phyloP scores from a whole-genome alignment of 2,113 vertebrate species.

The Sapayoa aenigma region DNA sequence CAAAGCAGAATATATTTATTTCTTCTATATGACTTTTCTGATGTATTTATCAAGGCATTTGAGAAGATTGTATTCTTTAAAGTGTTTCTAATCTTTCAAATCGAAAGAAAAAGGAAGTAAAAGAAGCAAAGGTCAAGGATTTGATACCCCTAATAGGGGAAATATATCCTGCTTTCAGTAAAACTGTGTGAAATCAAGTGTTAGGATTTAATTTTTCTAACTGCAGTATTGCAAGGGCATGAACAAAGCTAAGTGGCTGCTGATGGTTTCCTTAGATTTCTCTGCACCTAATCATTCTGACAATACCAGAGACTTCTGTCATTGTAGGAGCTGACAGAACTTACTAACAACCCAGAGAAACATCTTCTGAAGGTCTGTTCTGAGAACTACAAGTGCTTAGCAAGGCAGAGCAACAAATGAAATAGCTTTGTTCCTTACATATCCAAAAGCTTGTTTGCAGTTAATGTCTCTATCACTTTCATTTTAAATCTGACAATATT shows the following conservation, averaged over 20 bases:
- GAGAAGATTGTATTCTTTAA: conserved; percentile 30
- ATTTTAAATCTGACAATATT: background rate
- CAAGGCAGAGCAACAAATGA: background rate
- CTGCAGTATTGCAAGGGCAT: background rate
- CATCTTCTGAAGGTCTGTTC: conserved; percentile 30
- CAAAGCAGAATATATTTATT: conserved; percentile 39
- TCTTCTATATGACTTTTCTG: conserved; percentile 23
- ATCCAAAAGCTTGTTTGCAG: background rate
- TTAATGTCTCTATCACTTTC: background rate
- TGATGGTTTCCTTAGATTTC: conserved; percentile 60
- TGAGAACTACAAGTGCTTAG: conserved; percentile 53
- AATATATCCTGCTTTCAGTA: conserved; percentile 32
- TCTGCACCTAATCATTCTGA: conserved; percentile 43
- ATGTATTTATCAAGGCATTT: conserved; percentile 45
- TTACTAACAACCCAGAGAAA: conserved; percentile 57
- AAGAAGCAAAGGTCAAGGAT: conserved; percentile 65
- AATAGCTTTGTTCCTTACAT: background rate
- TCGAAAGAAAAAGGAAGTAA: conserved; percentile 54
- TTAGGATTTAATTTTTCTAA: conserved; percentile 49
- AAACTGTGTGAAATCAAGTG: conserved; percentile 65
- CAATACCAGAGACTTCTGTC: conserved; percentile 32
- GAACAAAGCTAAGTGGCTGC: conserved; percentile 17
- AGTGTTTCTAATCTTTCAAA: conserved; percentile 64
- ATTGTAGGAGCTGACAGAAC: conserved; percentile 39
- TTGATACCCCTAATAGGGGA: conserved; percentile 52